Percentiles rank a stretch among this genome's conserved stretches.
Conservation (phyloP, 2,113 vertebrate species). For the Eupsittula cactorum region DNA sequence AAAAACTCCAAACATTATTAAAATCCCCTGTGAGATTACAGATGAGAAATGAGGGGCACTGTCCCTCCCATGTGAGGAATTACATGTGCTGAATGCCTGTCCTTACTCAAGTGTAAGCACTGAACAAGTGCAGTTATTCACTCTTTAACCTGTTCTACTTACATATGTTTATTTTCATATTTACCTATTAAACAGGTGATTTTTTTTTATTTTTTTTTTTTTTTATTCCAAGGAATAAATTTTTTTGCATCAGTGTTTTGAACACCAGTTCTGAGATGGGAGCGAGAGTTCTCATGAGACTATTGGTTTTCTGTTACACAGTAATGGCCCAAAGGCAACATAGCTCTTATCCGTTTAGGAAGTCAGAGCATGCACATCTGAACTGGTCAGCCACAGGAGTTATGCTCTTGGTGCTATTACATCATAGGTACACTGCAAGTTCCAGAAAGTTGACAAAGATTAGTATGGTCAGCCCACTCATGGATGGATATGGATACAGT, state of each 20-base stretch:
- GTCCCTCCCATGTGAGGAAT: not conserved
- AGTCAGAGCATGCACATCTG: not conserved
- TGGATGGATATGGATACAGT: constrained; percentile 33
- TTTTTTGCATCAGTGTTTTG: not conserved
- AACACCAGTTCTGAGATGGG: not conserved
- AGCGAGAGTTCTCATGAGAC: not conserved
- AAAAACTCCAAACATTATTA: not conserved
- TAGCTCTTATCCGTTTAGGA: not conserved
- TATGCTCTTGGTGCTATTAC: not conserved
- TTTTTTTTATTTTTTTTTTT: not conserved
- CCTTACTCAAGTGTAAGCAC: not conserved
- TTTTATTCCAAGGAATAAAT: fast-evolving
- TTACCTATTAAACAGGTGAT: not conserved
- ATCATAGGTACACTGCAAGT: not conserved
- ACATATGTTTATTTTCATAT: too few species aligned
- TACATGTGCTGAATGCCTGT: not conserved
- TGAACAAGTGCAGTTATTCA: not conserved
- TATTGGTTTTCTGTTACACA: not conserved
- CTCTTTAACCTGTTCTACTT: not conserved
- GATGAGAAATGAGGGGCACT: not conserved
- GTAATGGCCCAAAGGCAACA: not conserved
- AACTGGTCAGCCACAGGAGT: not conserved
- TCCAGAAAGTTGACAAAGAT: not conserved
- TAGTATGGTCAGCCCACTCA: constrained; percentile 37
- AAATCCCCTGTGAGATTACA: not conserved